Evolutionary conservation across 2,113 vertebrate genomes (phyloP).

Genomic region (Canis aureus): DNA sequence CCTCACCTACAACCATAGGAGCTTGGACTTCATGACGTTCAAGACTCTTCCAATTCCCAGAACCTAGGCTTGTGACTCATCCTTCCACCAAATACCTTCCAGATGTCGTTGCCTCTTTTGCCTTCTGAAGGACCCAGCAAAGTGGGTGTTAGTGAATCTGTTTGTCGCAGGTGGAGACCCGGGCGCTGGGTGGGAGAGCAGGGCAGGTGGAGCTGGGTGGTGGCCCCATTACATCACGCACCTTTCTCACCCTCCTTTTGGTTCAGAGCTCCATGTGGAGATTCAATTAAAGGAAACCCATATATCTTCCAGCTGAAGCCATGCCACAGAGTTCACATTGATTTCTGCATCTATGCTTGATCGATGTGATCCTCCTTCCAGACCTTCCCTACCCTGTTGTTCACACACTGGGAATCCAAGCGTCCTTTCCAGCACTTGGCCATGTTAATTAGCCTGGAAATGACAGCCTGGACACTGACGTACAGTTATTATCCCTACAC

Average conservation of each 20-base stretch:
- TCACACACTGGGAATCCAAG: accelerated
- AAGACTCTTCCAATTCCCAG: accelerated
- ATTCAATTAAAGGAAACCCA: accelerated
- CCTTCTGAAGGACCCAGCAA: neutral
- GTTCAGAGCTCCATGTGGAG: neutral
- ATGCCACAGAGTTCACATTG: neutral
- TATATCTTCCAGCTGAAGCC: neutral
- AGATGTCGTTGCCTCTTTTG: accelerated
- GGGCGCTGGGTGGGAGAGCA: accelerated
- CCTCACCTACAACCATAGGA: neutral
- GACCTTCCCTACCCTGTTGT: neutral
- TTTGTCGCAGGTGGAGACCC: accelerated
- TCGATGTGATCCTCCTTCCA: accelerated
- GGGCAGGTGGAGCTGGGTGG: accelerated
- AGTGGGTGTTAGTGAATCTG: accelerated
- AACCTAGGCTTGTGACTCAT: neutral
- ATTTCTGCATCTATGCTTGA: accelerated
- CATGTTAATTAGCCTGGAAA: neutral
- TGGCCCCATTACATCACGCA: accelerated
- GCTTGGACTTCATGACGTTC: accelerated
- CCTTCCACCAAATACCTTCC: neutral
- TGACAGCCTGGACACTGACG: neutral
- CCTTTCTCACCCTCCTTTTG: neutral
- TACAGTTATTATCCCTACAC: accelerated
- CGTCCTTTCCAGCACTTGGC: neutral